Conservation (phyloP, 2,888 invertebrate species). For the Drosophila emarginata region DNA sequence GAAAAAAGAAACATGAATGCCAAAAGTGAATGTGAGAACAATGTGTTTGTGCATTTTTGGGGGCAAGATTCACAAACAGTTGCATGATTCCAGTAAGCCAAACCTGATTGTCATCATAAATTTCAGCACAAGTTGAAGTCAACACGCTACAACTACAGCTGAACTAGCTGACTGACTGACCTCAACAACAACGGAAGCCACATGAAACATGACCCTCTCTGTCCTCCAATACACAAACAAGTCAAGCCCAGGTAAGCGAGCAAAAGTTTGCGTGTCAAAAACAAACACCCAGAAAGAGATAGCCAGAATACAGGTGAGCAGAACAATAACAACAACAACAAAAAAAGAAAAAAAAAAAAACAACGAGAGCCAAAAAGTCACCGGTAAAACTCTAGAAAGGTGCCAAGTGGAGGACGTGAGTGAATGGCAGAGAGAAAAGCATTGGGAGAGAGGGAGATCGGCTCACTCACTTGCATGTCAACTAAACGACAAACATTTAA, state of each 20-base stretch:
- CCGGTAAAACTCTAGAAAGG: constrained; percentile 49
- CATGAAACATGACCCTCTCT: constrained; percentile 67
- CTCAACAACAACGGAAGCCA: constrained; percentile 61
- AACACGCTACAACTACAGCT: constrained; percentile 43
- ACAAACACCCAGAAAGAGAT: constrained; percentile 37
- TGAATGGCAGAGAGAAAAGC: not conserved
- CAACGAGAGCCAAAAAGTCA: constrained; percentile 64
- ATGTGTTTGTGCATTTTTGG: constrained; percentile 21
- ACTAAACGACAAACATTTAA: constrained; percentile 64
- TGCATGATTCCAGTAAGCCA: constrained; percentile 31
- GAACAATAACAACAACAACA: not conserved
- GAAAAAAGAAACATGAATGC: constrained; percentile 1
- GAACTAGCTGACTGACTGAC: constrained; percentile 34
- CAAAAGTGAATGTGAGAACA: constrained; percentile 16
- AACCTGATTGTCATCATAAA: constrained; percentile 69
- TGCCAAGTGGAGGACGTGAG: constrained; percentile 18
- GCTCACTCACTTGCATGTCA: constrained; percentile 54
- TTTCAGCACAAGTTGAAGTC: constrained; percentile 44
- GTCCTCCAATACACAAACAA: constrained; percentile 37
- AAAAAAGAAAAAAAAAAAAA: constrained; percentile 22
- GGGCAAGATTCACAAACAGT: constrained; percentile 13
- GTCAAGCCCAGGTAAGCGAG: constrained; percentile 28
- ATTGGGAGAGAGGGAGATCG: not conserved
- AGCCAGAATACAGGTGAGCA: not conserved
- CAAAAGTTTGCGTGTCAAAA: constrained; percentile 72